A percentile compares a stretch with the other conserved stretches of the same genome.
Conservation (phyloP, 2,113 vertebrate species). For the cattle (Bos taurus) region DNA sequence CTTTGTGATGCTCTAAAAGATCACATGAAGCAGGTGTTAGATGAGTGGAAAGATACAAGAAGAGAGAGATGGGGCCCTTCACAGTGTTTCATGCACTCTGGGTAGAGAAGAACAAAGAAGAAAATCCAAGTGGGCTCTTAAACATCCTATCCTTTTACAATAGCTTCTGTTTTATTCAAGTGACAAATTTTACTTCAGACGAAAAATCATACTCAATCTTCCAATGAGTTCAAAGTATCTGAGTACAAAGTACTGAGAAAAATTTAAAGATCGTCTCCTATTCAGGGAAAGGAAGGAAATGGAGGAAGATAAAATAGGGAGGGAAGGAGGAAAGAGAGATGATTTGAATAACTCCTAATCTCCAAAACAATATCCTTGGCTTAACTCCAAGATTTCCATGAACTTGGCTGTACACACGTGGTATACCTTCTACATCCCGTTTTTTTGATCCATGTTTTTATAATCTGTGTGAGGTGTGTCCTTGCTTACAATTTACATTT, state of each 20-base stretch:
- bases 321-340: accelerated
- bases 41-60: neutral
- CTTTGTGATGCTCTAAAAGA: neutral
- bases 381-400: neutral
- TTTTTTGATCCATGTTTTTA: neutral
- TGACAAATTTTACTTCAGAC: neutral
- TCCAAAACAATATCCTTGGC: neutral
- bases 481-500: neutral
- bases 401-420: neutral
- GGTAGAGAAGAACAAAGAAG: neutral
- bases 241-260: neutral
- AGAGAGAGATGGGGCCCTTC: neutral
- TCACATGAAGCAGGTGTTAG: neutral
- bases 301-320: too few relatives aligned
- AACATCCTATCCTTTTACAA: neutral
- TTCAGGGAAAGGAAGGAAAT: neutral
- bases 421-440: neutral
- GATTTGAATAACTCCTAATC: neutral
- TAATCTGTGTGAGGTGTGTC: neutral
- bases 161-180: neutral
- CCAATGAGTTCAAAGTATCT: neutral
- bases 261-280: neutral
- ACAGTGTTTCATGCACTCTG: neutral
- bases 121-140: neutral
- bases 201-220: neutral